Evolutionary conservation across 2,113 vertebrate genomes (phyloP).

Genomic region (Psammodynastes pulverulentus): DNA sequence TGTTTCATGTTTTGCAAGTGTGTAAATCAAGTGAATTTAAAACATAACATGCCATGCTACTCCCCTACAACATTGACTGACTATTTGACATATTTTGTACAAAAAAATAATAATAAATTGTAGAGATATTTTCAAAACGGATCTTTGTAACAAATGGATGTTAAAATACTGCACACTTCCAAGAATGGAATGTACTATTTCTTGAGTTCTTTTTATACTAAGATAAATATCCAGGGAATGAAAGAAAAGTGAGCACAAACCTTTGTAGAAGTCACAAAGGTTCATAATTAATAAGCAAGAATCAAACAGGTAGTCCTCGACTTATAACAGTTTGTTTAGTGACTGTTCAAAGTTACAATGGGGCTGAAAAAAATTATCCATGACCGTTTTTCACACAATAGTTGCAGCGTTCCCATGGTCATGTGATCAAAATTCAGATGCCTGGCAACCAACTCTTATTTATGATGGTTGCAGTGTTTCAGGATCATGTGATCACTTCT

Average conservation of each 20-base stretch:
- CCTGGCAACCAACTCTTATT: background rate
- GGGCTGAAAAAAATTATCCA: background rate
- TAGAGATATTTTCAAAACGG: conserved; percentile 56
- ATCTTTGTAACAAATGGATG: background rate
- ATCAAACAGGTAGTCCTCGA: background rate
- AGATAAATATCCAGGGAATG: background rate
- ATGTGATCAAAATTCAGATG: background rate
- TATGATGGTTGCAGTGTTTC: background rate
- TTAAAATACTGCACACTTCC: background rate
- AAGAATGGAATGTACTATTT: background rate
- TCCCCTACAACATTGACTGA: conserved; percentile 63
- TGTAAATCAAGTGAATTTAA: conserved; percentile 65
- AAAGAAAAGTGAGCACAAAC: background rate
- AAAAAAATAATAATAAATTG: conserved; percentile 67
- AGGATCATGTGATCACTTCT: background rate
- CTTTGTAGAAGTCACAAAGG: no score
- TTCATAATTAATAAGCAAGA: background rate
- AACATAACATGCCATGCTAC: conserved; percentile 58
- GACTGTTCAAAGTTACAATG: background rate
- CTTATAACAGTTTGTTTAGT: background rate
- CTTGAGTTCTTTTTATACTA: background rate
- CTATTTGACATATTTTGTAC: conserved; percentile 68
- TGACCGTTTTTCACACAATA: background rate
- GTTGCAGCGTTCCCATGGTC: background rate
- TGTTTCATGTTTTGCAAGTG: conserved; percentile 58